These are phyloP conservation scores for Sinopyrophorus schimmeli DNA, from an alignment of 2,888 invertebrate species.

Conservation along the genomic window DNA sequence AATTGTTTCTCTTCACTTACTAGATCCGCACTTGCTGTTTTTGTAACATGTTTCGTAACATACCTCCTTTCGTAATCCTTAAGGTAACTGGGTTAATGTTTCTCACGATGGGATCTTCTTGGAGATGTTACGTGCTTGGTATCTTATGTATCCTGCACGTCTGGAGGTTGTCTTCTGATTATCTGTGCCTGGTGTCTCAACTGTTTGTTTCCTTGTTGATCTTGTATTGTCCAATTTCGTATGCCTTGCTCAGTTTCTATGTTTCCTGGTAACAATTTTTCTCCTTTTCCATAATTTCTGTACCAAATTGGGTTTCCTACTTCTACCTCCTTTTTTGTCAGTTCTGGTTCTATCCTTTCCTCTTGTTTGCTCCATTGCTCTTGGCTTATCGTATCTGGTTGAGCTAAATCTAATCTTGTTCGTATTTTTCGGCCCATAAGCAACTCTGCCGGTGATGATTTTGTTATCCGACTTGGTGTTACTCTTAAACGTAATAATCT, in stretches of 20 bases:
- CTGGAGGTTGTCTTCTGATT: background rate
- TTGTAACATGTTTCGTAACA: too few relatives aligned
- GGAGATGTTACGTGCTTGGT: too few relatives aligned
- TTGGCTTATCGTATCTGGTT: background rate
- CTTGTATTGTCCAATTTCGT: background rate
- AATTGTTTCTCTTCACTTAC: too few relatives aligned
- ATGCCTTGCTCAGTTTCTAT: background rate
- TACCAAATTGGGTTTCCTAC: background rate
- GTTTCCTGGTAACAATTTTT: background rate
- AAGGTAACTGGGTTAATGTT: too few relatives aligned
- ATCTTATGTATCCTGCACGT: background rate
- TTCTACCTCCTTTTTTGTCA: background rate
- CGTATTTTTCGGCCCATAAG: background rate
- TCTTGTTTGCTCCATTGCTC: background rate
- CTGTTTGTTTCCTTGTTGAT: background rate
- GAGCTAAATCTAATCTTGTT: background rate
- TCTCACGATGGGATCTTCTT: too few relatives aligned
- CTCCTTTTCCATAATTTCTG: constrained; percentile 1
- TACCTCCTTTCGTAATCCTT: too few relatives aligned
- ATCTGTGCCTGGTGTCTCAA: background rate
- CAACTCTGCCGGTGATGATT: too few relatives aligned
- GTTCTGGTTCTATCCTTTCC: background rate
- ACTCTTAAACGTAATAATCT: too few relatives aligned
- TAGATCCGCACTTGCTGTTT: too few relatives aligned
- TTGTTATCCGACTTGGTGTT: too few relatives aligned